phyloP scores from a whole-genome alignment of 2,888 invertebrate genomes.

The Elgonia sp. region DNA sequence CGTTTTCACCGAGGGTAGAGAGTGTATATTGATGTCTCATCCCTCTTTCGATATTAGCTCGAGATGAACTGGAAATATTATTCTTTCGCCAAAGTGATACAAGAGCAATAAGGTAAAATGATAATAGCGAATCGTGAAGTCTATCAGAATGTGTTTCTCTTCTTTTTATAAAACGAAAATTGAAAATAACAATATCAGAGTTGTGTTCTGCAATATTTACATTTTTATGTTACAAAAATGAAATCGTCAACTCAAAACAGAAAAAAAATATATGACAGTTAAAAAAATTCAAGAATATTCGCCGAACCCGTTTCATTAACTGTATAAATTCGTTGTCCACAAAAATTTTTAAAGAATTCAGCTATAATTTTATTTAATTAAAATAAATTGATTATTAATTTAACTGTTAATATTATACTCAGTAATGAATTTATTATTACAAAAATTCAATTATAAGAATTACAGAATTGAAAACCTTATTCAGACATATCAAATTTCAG shows the following conservation, averaged over 20 bases:
- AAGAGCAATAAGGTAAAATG: slow-evolving; percentile 76
- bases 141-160: slow-evolving; percentile 61
- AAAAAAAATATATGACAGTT: background rate
- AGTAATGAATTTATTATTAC: no score
- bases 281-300: no score
- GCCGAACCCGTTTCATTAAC: no score
- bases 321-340: no score
- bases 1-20: slow-evolving; percentile 59
- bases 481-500: background rate
- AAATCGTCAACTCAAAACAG: background rate
- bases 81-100: slow-evolving; percentile 75
- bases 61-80: slow-evolving; percentile 77
- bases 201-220: slow-evolving; percentile 32
- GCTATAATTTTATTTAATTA: no score
- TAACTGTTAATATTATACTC: no score
- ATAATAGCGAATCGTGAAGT: slow-evolving; percentile 71
- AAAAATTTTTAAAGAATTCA: no score
- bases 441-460: no score
- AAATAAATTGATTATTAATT: no score
- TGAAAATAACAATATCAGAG: slow-evolving; percentile 65
- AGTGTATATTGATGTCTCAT: slow-evolving; percentile 74
- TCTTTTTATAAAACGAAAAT: slow-evolving; percentile 57
- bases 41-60: slow-evolving; percentile 72
- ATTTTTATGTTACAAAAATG: slow-evolving; percentile 15
- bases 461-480: no score